Evolutionary conservation across 2,888 invertebrate species (phyloP), one percentile per base, ranked within the genome.

Genomic region (Antheraea yamamai): DNA sequence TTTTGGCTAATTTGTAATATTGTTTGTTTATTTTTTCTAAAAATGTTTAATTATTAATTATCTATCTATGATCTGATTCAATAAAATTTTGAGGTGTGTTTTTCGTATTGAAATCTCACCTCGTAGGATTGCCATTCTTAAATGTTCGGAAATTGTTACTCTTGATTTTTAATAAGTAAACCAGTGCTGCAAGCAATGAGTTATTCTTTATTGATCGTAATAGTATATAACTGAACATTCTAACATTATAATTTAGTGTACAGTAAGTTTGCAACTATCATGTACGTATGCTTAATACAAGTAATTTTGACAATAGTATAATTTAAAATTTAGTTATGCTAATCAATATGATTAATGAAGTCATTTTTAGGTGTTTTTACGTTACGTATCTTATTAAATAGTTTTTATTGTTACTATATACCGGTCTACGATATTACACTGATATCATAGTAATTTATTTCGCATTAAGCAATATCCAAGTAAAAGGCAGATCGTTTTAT

Each of bases 401-500:
- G 30, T 66, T 26, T 66, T 30, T 66, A 14, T 30, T 66, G 14
- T 66, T 66, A 61, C 61, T 61, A 10, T 61, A 23, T 12, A 61
- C 23, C 61, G 4, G 30, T 66, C 26, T 26, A 14, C 26, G 12
- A 16, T 66, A 66, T 66, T 30, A 30, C 30, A 66, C 16, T 30
- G 64, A 30, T 3, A 30, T 2, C 64, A 61, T 30, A 66, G 85
- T 89, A 87, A 91, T 92, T 92, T 89, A 89, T 90, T 90, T 91
- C 89, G 86, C 90, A 91, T 92, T 91, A 90, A 84, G 88, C 79
- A 76, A 78, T 78, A 82, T 81, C 83, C 85, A 87, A 84, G 77
- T 80, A 77, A 77, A 79, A 78, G 85, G 84, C 85, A 83, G 85
- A 4, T 86, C 88, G 86, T 88, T 89, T 88, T 90, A 89, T 91